Percentiles rank a stretch among this genome's conserved stretches.
These are phyloP conservation scores for Galbula dea DNA, from an alignment of 2,113 vertebrate genomes.

Conservation along the genomic window DNA sequence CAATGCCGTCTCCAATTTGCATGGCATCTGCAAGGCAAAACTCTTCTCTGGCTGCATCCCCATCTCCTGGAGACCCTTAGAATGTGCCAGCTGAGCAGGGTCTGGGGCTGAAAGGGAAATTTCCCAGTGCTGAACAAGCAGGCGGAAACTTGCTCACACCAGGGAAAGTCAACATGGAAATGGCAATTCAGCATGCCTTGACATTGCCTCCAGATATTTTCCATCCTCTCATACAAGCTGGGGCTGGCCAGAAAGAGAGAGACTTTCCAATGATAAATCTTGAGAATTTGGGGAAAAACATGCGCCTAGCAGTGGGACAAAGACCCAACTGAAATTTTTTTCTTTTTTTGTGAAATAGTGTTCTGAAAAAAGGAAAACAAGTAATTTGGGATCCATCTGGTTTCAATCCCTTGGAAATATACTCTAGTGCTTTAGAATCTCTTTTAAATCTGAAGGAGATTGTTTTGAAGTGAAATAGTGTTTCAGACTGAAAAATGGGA, in stretches of 20 bases:
- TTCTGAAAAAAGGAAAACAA: slow-evolving; percentile 24
- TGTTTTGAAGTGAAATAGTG: slow-evolving; percentile 9
- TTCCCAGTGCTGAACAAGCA: slow-evolving; percentile 38
- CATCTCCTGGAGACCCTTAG: neutral
- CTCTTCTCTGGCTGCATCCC: neutral
- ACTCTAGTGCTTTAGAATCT: slow-evolving; percentile 26
- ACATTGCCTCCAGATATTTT: slow-evolving; percentile 63
- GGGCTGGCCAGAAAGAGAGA: slow-evolving; percentile 53
- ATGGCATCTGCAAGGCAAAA: rapidly evolving
- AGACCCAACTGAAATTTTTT: neutral
- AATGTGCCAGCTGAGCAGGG: neutral
- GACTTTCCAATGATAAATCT: slow-evolving; percentile 56
- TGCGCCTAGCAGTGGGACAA: neutral
- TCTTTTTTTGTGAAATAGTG: neutral
- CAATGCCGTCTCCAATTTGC: rapidly evolving
- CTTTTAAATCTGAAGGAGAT: slow-evolving; percentile 14
- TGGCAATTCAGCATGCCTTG: slow-evolving; percentile 52
- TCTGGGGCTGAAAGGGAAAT: slow-evolving; percentile 17
- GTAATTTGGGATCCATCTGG: slow-evolving; percentile 51
- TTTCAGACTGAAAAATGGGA: neutral
- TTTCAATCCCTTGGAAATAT: slow-evolving; percentile 62
- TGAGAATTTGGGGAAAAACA: slow-evolving; percentile 47
- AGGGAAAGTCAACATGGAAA: slow-evolving; percentile 55
- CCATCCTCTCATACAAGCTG: slow-evolving; percentile 52
- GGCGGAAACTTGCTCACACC: slow-evolving; percentile 22